A percentile compares a stretch with the other conserved stretches of the same genome.
Evolutionary conservation across 2,888 invertebrate species (phyloP).

Genomic region (Cybosia mesomella): DNA sequence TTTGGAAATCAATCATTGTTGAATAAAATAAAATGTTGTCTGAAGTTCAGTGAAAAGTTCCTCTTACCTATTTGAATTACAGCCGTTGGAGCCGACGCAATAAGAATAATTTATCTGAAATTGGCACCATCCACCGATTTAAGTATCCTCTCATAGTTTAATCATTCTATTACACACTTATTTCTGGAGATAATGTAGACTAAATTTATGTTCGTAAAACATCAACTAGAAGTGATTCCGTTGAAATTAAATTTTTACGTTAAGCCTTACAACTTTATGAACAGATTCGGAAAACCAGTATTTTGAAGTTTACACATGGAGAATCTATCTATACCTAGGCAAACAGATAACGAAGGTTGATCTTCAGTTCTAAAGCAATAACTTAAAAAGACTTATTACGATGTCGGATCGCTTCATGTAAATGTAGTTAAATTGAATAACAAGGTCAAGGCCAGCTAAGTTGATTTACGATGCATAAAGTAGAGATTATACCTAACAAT

Average conservation of each 20-base stretch:
- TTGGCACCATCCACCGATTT: conserved; percentile 23
- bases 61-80: conserved; percentile 25
- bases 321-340: no score
- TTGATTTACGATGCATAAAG: conserved; percentile 7
- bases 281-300: no score
- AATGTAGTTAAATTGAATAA: conserved; percentile 14
- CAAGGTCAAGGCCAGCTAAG: conserved; percentile 5
- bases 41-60: conserved; percentile 17
- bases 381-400: neutral
- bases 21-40: conserved; percentile 28
- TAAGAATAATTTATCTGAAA: conserved; percentile 28
- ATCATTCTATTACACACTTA: conserved; percentile 5
- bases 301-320: no score
- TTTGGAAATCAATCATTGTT: conserved; percentile 29
- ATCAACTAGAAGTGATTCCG: neutral
- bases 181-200: neutral
- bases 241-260: neutral
- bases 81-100: conserved; percentile 9
- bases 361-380: neutral
- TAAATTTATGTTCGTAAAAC: neutral
- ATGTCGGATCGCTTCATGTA: neutral
- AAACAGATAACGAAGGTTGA: neutral
- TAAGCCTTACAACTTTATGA: neutral
- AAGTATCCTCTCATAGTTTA: conserved; percentile 15
- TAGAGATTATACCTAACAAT: conserved; percentile 1